These are phyloP conservation scores for Zoroaster sp. DNA, from an alignment of 53 echinoderm and acorn worm species.

Conservation along the genomic window DNA sequence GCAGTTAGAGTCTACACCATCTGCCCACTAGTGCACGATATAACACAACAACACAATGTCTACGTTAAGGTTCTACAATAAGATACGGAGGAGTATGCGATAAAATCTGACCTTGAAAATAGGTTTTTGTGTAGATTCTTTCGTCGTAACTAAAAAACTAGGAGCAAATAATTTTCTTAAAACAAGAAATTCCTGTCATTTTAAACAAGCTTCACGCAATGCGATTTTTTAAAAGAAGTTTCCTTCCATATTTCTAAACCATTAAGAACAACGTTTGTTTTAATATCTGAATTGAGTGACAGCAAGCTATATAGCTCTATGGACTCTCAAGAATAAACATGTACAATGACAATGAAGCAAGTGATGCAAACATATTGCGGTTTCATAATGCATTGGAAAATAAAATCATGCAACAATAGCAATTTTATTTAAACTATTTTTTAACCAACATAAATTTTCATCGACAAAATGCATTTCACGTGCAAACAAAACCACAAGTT, in stretches of 20 bases:
- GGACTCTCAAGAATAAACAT: too few relatives aligned
- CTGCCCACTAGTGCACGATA: neutral
- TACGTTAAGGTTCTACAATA: neutral
- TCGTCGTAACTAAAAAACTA: neutral
- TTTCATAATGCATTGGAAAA: neutral
- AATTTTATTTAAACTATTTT: neutral
- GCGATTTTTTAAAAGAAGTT: too few relatives aligned
- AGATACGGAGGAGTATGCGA: neutral
- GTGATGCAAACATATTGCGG: neutral
- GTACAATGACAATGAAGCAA: too few relatives aligned
- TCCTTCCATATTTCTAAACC: too few relatives aligned
- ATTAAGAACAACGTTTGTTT: neutral
- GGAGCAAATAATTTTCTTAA: neutral
- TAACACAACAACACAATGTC: neutral
- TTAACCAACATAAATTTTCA: neutral
- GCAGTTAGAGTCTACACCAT: slow-evolving; percentile 26
- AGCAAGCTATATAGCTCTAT: too few relatives aligned
- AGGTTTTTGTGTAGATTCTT: neutral
- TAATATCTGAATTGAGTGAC: neutral
- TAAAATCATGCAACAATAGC: neutral
- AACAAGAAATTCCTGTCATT: neutral
- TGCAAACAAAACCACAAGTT: neutral
- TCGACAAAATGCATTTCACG: neutral
- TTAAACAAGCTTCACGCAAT: too few relatives aligned
- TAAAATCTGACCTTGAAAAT: neutral